Base-by-base conservation (phyloP, 1,140 invertebrate genomes). In the Drosophila aff. region DNA sequence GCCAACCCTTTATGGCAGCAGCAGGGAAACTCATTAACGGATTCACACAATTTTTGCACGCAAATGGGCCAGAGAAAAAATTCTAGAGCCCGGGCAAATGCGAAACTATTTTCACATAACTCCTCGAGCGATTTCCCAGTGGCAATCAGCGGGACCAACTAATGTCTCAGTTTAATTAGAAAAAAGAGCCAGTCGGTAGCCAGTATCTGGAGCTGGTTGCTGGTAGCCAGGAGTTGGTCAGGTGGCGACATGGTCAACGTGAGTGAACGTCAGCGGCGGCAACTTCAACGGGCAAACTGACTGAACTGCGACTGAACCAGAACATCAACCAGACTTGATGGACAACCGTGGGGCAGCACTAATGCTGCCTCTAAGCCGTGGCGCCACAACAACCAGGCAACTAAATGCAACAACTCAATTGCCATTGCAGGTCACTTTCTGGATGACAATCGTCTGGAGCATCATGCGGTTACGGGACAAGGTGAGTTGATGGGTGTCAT, bases 371-470 rank as follows among this genome's bases (percentile, higher is more conserved):
- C 64, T 28, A 63, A 46, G 40, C 49, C 18, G 46, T 68, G 85
- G 81, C 85, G 85, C 85, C 85, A 85, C 69, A 68, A 44, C 84
- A 78, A 65, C 75, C 59, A 52, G 71, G 26, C 83, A 74, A 83
- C 74, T 81, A 62, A 90, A 87, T 59, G 66, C 74, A 85, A 90
- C 85, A 90, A 82, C 85, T 90, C 85, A 90, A 90, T 92, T 79
- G 55, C 52, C 50, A 68, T 84, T 87, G 65, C 81, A 93, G 92
- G 92, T 81, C 92, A 93, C 81, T 83, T 93, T 79, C 81, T 93
- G 62, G 92, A 93, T 72, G 92, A 93, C 73, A 92, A 91, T 81
- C 91, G 92, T 62, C 79, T 93, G 76, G 81, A 93, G 65, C 92
- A 93, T 75, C 90, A 91, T 74, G 76, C 84, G 44, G 90, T 91